Evolutionary conservation across 2,797 vertebrate species (phyloP).

Genomic region (Anisognathus igniventris): DNA sequence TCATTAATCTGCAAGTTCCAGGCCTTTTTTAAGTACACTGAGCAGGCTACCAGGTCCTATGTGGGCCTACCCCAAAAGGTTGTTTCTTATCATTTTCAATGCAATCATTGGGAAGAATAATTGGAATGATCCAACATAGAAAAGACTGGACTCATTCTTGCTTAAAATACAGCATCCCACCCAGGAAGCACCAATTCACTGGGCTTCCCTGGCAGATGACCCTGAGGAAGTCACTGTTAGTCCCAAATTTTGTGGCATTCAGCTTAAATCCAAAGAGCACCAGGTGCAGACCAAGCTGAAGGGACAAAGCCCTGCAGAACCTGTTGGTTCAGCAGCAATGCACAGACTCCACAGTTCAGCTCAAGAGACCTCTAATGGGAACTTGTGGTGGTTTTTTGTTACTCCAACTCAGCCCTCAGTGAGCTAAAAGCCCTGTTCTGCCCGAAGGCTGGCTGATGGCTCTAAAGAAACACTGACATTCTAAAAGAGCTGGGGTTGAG

Average conservation of each 20-base stretch:
- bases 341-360: fast-evolving
- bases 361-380: not conserved
- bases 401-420: not conserved
- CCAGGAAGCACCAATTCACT: not conserved
- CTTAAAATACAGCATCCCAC: fast-evolving
- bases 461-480: not conserved
- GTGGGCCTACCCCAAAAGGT: fast-evolving
- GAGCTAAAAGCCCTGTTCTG: not conserved
- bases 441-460: not conserved
- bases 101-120: not conserved
- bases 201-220: fast-evolving
- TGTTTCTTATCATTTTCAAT: not conserved
- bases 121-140: not conserved
- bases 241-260: not conserved
- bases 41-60: fast-evolving
- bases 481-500: not conserved
- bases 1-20: not conserved
- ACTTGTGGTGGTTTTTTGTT: fast-evolving
- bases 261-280: not conserved
- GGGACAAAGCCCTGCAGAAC: fast-evolving
- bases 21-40: not conserved
- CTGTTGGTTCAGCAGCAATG: fast-evolving
- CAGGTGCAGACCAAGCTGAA: not conserved
- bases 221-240: not conserved
- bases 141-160: not conserved